These are phyloP conservation scores for Lethenteron reissneri DNA, from an alignment of 2,113 vertebrate species.

Conservation along the genomic window DNA sequence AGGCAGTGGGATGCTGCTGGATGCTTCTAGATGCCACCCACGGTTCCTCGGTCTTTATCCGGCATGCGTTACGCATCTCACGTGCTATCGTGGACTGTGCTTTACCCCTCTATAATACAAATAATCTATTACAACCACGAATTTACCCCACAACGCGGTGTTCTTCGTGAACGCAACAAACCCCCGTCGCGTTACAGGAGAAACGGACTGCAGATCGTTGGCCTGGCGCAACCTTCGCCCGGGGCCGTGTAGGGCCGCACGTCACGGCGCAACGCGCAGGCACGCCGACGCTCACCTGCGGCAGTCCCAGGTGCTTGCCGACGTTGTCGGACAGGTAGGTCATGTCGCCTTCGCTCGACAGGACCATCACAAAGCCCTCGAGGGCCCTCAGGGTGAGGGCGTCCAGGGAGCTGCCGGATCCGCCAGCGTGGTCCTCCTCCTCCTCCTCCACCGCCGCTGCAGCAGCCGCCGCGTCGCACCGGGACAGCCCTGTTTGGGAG, in stretches of 20 bases:
- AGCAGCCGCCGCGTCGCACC: not conserved
- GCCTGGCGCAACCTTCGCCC: slow-evolving; percentile 7
- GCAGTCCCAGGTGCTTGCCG: slow-evolving; percentile 84
- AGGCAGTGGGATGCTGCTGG: no score
- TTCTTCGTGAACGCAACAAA: not conserved
- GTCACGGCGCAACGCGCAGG: not conserved
- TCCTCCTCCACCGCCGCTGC: slow-evolving; percentile 33
- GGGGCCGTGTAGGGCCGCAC: no score
- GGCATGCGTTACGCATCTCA: no score
- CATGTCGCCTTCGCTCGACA: slow-evolving; percentile 88
- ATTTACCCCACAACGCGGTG: not conserved
- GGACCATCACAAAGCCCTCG: slow-evolving; percentile 93
- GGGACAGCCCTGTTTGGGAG: no score
- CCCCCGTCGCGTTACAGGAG: not conserved
- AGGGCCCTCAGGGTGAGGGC: slow-evolving; percentile 77
- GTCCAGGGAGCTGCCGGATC: slow-evolving; percentile 60
- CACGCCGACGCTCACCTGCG: slow-evolving; percentile 40
- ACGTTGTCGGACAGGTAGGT: slow-evolving; percentile 86
- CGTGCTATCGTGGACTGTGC: not conserved
- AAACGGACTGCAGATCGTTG: not conserved
- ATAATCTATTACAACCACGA: not conserved
- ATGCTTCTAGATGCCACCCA: no score
- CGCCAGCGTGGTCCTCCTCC: slow-evolving; percentile 17
- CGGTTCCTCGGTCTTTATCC: no score
- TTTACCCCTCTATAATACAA: not conserved